A percentile compares a stretch with the other conserved stretches of the same genome.
Conservation (phyloP, 2,797 vertebrate species). For the Sebastes cheni region DNA sequence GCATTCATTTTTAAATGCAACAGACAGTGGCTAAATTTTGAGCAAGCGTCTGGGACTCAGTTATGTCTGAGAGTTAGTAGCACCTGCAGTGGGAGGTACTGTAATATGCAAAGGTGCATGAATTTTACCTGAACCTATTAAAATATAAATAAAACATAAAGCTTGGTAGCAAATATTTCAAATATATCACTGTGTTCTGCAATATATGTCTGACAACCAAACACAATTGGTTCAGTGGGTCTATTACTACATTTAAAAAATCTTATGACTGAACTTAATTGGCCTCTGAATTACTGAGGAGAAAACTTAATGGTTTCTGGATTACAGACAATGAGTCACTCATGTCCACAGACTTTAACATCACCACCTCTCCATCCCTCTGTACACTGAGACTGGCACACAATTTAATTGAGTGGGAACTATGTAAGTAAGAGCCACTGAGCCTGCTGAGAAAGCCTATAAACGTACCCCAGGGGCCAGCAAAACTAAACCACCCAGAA, state of each 20-base stretch:
- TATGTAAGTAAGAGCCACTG: constrained; percentile 30
- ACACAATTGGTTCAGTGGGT: background rate
- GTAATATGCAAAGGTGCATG: background rate
- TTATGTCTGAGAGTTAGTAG: background rate
- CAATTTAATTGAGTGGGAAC: constrained; percentile 52
- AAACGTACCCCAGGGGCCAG: constrained; percentile 21
- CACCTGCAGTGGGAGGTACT: constrained; percentile 3
- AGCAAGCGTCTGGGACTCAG: constrained; percentile 8
- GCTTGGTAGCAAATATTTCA: background rate
- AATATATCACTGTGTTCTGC: background rate
- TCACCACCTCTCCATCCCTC: background rate
- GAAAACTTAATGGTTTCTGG: constrained; percentile 14
- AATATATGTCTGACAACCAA: background rate
- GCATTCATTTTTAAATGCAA: constrained; percentile 49
- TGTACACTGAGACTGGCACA: constrained; percentile 17
- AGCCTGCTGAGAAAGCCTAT: constrained; percentile 52
- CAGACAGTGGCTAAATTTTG: background rate
- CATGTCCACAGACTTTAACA: constrained; percentile 11
- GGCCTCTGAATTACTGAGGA: constrained; percentile 6
- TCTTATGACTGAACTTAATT: constrained; percentile 14
- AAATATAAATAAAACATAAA: background rate
- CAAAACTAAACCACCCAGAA: constrained; percentile 43
- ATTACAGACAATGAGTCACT: constrained; percentile 34
- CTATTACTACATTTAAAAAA: constrained; percentile 3
- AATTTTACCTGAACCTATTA: background rate